Conservation (phyloP, 2,888 invertebrate genomes). For the Tipula unca region DNA sequence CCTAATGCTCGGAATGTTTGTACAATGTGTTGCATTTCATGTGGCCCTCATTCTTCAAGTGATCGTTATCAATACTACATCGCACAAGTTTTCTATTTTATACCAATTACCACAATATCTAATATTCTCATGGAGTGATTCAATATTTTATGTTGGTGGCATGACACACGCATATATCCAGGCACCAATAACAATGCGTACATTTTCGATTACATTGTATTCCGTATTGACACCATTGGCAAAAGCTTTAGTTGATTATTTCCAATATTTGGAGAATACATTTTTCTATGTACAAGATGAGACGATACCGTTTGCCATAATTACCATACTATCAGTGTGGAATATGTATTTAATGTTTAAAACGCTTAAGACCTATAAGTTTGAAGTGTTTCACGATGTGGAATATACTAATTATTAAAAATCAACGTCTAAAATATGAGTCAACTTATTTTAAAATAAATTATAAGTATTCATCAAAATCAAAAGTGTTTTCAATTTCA, state of each 20-base stretch:
- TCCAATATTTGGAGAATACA: background rate
- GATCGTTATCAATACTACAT: background rate
- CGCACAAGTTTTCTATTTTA: background rate
- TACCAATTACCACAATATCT: background rate
- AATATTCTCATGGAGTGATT: background rate
- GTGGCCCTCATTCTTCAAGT: background rate
- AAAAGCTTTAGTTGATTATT: background rate
- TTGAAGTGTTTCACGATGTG: background rate
- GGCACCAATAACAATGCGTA: background rate
- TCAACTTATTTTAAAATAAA: background rate
- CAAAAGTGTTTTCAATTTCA: no score
- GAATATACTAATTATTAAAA: background rate
- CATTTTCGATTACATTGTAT: background rate
- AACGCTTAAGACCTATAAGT: background rate
- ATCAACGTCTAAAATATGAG: background rate
- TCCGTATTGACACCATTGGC: background rate
- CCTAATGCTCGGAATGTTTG: background rate
- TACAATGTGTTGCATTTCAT: background rate
- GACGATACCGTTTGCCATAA: background rate
- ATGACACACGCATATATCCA: background rate
- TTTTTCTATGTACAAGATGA: background rate
- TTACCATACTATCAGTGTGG: background rate
- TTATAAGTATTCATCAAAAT: background rate
- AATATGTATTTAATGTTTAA: background rate
- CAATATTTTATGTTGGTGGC: background rate